Evolutionary conservation across 2,797 vertebrate genomes (phyloP).

Genomic region (Carduelis carduelis): DNA sequence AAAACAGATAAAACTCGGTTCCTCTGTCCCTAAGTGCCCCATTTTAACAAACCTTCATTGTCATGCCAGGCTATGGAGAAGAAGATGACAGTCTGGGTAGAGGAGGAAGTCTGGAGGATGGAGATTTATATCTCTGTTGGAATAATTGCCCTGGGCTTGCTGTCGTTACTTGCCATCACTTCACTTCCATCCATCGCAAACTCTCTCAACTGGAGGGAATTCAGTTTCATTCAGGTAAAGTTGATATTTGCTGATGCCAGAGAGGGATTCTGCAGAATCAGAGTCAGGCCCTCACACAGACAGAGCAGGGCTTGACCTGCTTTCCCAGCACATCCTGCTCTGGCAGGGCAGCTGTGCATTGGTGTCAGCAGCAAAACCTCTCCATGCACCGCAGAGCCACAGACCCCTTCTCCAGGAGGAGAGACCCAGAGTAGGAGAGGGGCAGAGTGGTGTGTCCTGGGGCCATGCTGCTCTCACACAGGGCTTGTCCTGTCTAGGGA

Average conservation of each 20-base stretch:
- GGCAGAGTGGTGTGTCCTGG: background rate
- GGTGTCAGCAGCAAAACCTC: background rate
- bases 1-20: background rate
- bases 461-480: fast-evolving
- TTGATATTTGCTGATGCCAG: background rate
- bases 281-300: background rate
- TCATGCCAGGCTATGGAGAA: slow-evolving; percentile 78
- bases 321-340: background rate
- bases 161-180: slow-evolving; percentile 89
- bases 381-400: fast-evolving
- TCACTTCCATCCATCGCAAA: slow-evolving; percentile 91
- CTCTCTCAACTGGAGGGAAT: slow-evolving; percentile 94
- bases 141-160: slow-evolving; percentile 89
- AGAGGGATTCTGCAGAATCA: background rate
- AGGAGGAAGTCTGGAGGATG: slow-evolving; percentile 91
- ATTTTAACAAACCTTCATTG: slow-evolving; percentile 41
- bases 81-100: slow-evolving; percentile 79
- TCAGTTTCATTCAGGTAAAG: slow-evolving; percentile 92
- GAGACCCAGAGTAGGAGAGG: fast-evolving
- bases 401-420: fast-evolving
- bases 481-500: fast-evolving
- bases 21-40: background rate
- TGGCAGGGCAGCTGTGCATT: fast-evolving
- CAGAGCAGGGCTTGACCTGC: background rate
- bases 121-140: slow-evolving; percentile 93